Evolutionary conservation across 2,888 invertebrate genomes (phyloP).

Genomic region (Ellobium chinense): DNA sequence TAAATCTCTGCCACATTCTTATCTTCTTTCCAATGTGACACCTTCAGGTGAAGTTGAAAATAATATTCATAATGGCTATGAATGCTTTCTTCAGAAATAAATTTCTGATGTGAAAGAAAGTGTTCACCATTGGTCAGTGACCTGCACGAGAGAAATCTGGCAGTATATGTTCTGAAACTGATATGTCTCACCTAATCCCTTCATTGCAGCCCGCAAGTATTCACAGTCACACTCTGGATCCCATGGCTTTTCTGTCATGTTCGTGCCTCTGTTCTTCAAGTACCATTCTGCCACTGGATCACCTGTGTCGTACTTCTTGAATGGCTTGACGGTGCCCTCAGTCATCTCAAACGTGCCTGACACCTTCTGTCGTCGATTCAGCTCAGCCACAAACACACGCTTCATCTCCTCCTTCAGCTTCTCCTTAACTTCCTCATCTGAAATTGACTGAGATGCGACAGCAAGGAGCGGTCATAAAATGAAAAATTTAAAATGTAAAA

Average conservation of each 20-base stretch:
- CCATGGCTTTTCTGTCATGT: constrained; percentile 62
- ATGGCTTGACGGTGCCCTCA: constrained; percentile 67
- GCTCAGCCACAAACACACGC: constrained; percentile 66
- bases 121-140: too few relatives aligned
- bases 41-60: too few relatives aligned
- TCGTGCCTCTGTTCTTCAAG: constrained; percentile 45
- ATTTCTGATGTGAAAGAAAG: too few relatives aligned
- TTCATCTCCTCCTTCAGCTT: constrained; percentile 62
- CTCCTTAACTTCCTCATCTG: constrained; percentile 46
- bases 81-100: too few relatives aligned
- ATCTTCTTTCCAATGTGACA: too few relatives aligned
- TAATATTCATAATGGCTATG: too few relatives aligned
- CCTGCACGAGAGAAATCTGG: too few relatives aligned
- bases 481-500: too few relatives aligned
- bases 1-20: too few relatives aligned
- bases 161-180: too few relatives aligned
- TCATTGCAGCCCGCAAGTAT: constrained; percentile 71
- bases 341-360: constrained; percentile 75
- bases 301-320: constrained; percentile 58
- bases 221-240: constrained; percentile 68
- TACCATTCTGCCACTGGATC: constrained; percentile 67
- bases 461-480: too few relatives aligned
- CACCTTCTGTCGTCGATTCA: constrained; percentile 64
- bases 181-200: constrained; percentile 68
- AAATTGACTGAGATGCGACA: too few relatives aligned